phyloP scores from a whole-genome alignment of 2,888 invertebrate genomes.

The Cactoblastis cactorum region DNA sequence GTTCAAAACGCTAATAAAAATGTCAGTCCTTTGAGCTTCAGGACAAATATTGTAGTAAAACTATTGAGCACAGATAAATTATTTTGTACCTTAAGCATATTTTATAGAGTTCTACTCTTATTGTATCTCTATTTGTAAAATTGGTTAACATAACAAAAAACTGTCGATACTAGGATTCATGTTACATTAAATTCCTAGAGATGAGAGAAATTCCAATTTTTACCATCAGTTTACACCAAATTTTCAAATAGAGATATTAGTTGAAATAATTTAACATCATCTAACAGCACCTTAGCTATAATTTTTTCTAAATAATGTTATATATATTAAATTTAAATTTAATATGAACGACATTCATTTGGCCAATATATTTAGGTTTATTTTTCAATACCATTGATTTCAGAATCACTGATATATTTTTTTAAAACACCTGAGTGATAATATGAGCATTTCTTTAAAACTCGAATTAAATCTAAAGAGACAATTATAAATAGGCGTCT shows the following conservation, averaged over 20 bases:
- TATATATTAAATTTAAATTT: too few species aligned
- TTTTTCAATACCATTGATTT: neutral
- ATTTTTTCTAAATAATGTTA: neutral
- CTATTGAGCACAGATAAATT: neutral
- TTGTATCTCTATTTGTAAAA: neutral
- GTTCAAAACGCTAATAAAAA: neutral
- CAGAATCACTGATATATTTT: neutral
- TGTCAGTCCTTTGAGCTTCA: neutral
- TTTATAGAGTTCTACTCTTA: neutral
- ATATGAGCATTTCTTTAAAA: neutral
- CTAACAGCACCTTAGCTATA: neutral
- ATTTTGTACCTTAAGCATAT: neutral
- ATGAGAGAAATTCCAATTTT: neutral
- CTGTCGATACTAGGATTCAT: neutral
- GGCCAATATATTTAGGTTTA: neutral
- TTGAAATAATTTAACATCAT: neutral
- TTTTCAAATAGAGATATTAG: neutral
- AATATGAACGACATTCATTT: neutral
- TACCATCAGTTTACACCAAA: neutral
- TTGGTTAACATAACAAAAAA: neutral
- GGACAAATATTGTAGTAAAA: neutral
- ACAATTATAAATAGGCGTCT: conserved; percentile 12
- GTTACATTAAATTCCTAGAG: too few species aligned
- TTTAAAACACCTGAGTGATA: neutral
- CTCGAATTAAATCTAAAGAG: conserved; percentile 1